Evolutionary conservation across 2,797 vertebrate genomes (phyloP), one percentile per base, ranked within the genome.

Genomic region (Sebastiscus tertius): DNA sequence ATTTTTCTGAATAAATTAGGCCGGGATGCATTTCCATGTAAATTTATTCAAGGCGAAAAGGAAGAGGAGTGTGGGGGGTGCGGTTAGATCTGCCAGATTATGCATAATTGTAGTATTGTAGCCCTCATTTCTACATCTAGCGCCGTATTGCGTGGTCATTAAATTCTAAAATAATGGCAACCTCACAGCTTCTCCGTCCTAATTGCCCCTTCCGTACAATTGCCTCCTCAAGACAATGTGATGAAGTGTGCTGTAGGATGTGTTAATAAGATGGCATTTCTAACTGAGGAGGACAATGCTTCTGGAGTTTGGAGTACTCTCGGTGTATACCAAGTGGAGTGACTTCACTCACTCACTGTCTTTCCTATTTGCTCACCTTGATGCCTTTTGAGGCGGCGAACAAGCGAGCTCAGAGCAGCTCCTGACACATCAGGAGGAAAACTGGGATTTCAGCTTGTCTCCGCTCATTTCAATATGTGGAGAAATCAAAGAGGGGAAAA

Each of bases 151-250:
- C 93, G 91, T 95, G 95, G 96, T 96, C 95, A 96, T 97, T 96
- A 96, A 96, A 96, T 93, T 94, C 94, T 95, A 96, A 97, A 96
- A 96, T 97, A 96, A 96, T 96, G 95, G 96, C 95, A 96, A 95
- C 92, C 95, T 95, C 93, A 93, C 95, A 95, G 95, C 94, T 95
- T 95, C 95, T 93, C 87, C 73, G 92, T 95, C 95, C 95, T 96
- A 96, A 97, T 96, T 96, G 95, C 95, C 94, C 94, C 95, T 94
- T 95, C 95, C 94, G 92, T 95, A 93, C 93, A 94, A 94, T 93
- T 91, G 95, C 95, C 91, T 95, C 88, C 94, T 95, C 91, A 83
- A 95, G 95, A 96, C 95, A 96, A 96, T 94, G 96, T 95, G 95
- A 96, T 95, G 94, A 94, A 95, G 94, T 92, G 93, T 86, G 88